Evolutionary conservation across 2,888 invertebrate species (phyloP).

Genomic region (Diarsia brunnea): DNA sequence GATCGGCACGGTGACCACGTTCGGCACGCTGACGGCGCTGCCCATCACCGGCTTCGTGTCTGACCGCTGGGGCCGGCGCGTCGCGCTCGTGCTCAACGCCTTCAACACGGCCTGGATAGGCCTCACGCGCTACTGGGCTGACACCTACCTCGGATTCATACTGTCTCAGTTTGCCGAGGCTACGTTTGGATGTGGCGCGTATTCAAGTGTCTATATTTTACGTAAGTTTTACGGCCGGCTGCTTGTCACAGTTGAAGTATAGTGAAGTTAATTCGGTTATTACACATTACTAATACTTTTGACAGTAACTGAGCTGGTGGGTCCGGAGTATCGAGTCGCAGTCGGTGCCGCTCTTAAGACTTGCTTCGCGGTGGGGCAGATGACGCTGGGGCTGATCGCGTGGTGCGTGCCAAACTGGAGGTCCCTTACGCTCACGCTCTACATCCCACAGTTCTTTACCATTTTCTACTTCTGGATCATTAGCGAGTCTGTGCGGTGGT

Average conservation of each 20-base stretch:
- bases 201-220: constrained; percentile 93
- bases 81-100: constrained; percentile 90
- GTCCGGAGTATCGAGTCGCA: constrained; percentile 92
- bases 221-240: constrained; percentile 81
- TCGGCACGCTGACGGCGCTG: constrained; percentile 92
- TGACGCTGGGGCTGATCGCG: constrained; percentile 92
- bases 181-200: constrained; percentile 92
- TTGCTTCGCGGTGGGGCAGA: constrained; percentile 93
- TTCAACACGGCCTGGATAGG: constrained; percentile 92
- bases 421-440: constrained; percentile 91
- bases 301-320: constrained; percentile 93
- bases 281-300: neutral
- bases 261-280: neutral
- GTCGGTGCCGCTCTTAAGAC: constrained; percentile 93
- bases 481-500: constrained; percentile 94
- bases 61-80: constrained; percentile 93
- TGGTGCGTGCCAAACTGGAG: constrained; percentile 93
- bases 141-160: constrained; percentile 92
- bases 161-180: constrained; percentile 93
- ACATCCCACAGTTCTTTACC: constrained; percentile 92
- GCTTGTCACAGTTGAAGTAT: neutral
- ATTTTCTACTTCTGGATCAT: constrained; percentile 92
- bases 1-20: constrained; percentile 93
- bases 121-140: constrained; percentile 89
- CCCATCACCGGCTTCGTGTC: constrained; percentile 93